Conservation (phyloP, 2,797 vertebrate species). For the Margarornis squamiger region DNA sequence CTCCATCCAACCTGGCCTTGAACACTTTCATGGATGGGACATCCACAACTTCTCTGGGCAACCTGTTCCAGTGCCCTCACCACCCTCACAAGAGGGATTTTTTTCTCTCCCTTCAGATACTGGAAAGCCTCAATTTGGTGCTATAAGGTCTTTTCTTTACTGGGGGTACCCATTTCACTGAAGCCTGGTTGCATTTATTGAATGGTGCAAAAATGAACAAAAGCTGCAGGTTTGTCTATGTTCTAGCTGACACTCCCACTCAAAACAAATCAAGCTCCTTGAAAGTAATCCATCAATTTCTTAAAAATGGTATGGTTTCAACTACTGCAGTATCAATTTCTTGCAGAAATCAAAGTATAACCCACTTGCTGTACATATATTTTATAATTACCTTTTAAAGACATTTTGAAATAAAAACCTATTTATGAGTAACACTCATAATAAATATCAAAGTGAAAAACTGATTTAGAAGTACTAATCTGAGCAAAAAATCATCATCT, state of each 20-base stretch:
- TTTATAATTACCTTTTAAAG: background rate
- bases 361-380: background rate
- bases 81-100: background rate
- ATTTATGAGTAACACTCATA: background rate
- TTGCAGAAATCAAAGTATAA: background rate
- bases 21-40: background rate
- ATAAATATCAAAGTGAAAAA: background rate
- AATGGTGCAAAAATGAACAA: background rate
- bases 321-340: background rate
- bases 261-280: background rate
- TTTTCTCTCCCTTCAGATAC: background rate
- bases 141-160: background rate
- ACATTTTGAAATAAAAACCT: background rate
- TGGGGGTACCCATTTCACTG: background rate
- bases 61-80: background rate
- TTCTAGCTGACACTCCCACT: background rate
- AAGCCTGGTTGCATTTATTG: background rate
- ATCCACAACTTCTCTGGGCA: background rate
- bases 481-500: background rate
- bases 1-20: fast-evolving
- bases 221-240: fast-evolving
- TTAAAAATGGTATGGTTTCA: background rate
- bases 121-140: background rate
- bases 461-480: background rate
- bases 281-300: background rate